Evolutionary conservation across 2,113 vertebrate species (phyloP).

Genomic region (Martes martes): DNA sequence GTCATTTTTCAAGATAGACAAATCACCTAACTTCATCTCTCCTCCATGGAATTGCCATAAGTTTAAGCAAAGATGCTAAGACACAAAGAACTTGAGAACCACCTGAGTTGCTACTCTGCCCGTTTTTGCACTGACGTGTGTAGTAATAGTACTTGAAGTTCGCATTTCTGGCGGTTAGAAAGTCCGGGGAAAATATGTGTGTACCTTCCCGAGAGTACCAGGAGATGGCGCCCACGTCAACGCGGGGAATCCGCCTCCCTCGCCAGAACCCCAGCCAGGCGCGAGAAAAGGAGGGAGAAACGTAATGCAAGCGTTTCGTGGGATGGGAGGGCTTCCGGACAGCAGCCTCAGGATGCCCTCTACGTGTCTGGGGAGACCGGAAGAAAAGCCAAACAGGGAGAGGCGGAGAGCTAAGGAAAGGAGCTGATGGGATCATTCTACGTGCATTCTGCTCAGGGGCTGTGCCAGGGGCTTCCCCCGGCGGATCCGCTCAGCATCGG

Average conservation of each 20-base stretch:
- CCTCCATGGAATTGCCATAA: background rate
- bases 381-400: background rate
- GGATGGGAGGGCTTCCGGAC: background rate
- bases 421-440: too few species aligned
- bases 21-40: background rate
- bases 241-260: too few species aligned
- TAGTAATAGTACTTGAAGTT: background rate
- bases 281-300: background rate
- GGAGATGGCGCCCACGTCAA: background rate
- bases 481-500: rapidly evolving
- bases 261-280: rapidly evolving
- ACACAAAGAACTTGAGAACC: background rate
- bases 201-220: background rate
- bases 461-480: too few species aligned
- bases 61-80: background rate
- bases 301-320: rapidly evolving
- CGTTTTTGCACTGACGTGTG: background rate
- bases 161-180: background rate
- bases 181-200: background rate
- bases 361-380: background rate
- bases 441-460: too few species aligned
- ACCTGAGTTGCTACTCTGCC: background rate
- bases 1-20: background rate
- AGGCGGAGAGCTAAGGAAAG: background rate
- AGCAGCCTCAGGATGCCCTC: background rate